Conservation (phyloP, 2,888 invertebrate species). For the Campopleginae sp. region DNA sequence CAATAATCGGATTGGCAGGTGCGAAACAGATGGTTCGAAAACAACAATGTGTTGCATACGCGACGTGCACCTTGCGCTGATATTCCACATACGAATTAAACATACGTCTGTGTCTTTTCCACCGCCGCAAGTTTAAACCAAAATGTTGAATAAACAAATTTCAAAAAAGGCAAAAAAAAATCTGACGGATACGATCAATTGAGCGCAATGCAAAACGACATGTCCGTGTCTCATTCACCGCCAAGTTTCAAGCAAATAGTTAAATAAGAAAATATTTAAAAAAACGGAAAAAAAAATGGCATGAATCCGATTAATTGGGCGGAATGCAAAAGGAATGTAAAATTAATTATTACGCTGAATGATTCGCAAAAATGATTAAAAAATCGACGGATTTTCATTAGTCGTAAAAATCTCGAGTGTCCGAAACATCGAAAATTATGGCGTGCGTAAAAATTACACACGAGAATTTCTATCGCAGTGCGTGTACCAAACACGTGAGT, state of each 20-base stretch:
- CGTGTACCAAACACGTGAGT: neutral
- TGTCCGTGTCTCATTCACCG: neutral
- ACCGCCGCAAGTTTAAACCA: neutral
- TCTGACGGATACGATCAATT: neutral
- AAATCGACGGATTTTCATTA: neutral
- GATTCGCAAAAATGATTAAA: neutral
- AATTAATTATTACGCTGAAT: neutral
- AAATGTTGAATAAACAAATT: neutral
- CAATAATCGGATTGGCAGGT: conserved; percentile 79
- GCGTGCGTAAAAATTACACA: neutral
- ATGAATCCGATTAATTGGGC: neutral
- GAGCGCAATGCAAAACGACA: too few relatives aligned
- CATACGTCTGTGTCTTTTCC: neutral
- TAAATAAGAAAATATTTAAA: neutral
- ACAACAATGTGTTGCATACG: conserved; percentile 59
- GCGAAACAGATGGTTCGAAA: conserved; percentile 81
- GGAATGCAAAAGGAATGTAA: too few relatives aligned
- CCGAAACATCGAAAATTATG: neutral
- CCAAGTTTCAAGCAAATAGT: neutral
- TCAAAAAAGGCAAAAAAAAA: neutral
- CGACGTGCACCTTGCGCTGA: conserved; percentile 50
- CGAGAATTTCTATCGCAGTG: neutral
- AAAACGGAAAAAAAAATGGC: neutral
- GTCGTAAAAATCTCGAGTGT: neutral
- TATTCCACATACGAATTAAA: conserved; percentile 22